Evolutionary conservation across 1,140 invertebrate species (phyloP).

Genomic region (Cyclargus thomasi): DNA sequence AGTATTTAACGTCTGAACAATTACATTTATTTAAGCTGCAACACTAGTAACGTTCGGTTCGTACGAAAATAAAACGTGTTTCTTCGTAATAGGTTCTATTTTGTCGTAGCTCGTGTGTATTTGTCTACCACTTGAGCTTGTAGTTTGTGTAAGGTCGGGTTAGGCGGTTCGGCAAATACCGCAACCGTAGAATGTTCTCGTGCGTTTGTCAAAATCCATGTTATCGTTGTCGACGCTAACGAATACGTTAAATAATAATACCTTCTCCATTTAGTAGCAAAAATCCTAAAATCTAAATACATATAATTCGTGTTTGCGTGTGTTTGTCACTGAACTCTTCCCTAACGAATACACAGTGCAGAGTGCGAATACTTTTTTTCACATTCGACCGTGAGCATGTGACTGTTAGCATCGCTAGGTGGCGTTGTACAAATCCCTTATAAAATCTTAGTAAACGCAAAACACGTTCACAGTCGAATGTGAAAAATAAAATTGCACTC

Average conservation of each 20-base stretch:
- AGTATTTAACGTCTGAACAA: not conserved
- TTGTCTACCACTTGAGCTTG: slow-evolving; percentile 11
- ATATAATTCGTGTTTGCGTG: too few relatives aligned
- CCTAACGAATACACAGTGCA: too few relatives aligned
- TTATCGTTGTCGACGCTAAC: not conserved
- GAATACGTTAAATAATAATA: not conserved
- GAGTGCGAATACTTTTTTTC: too few relatives aligned
- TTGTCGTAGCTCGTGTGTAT: not conserved
- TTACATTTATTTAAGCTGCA: slow-evolving; percentile 13
- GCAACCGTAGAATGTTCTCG: slow-evolving; percentile 15
- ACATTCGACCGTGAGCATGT: too few relatives aligned
- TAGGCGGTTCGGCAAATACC: slow-evolving; percentile 20
- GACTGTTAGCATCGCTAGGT: too few relatives aligned
- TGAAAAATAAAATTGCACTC: too few relatives aligned
- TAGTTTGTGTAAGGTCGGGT: slow-evolving; percentile 19
- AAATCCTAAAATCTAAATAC: too few relatives aligned
- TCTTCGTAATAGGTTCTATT: not conserved
- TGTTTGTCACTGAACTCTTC: too few relatives aligned
- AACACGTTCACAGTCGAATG: too few relatives aligned
- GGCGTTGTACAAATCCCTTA: too few relatives aligned
- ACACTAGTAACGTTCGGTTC: not conserved
- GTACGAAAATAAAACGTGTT: not conserved
- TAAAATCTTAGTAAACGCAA: too few relatives aligned
- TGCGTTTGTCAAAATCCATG: not conserved
- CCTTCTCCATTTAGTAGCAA: not conserved